Evolutionary conservation across 2,797 vertebrate species (phyloP).

Genomic region (Siniperca obscura): DNA sequence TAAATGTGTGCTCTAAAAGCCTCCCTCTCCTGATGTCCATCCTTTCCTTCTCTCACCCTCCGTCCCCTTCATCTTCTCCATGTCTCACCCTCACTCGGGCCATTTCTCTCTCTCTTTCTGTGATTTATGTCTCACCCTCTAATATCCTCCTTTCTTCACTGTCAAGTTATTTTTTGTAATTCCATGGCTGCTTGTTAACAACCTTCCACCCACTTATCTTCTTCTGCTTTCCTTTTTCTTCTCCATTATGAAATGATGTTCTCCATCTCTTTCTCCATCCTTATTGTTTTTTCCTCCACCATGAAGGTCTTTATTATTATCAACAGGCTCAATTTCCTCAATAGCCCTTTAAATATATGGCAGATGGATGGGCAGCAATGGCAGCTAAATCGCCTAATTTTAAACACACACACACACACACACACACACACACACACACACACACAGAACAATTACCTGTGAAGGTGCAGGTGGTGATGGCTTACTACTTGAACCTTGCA

Average conservation of each 20-base stretch:
- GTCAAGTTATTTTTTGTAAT: background rate
- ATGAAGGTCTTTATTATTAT: conserved; percentile 17
- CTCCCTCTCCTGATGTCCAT: background rate
- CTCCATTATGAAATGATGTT: conserved; percentile 3
- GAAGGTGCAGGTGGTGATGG: conserved; percentile 49
- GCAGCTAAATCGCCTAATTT: conserved; percentile 47
- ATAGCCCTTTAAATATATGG: conserved; percentile 38
- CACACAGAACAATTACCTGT: conserved; percentile 61
- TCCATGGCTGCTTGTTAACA: background rate
- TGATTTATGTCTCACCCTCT: conserved; percentile 3
- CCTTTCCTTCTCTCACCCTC: background rate
- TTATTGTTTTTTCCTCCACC: background rate
- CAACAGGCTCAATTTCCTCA: conserved; percentile 34
- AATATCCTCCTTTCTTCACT: background rate
- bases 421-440: conserved; percentile 22
- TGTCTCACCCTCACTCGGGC: background rate
- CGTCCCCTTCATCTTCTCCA: background rate
- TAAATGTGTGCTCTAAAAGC: conserved; percentile 71
- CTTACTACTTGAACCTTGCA: conserved; percentile 67
- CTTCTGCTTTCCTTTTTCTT: background rate
- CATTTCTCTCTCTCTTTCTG: background rate
- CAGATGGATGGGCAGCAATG: conserved; percentile 5
- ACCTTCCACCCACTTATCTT: background rate
- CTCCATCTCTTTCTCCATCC: background rate
- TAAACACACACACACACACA: conserved; percentile 1